Base-by-base conservation (phyloP, 1,140 invertebrate genomes). In the Mya arenaria region DNA sequence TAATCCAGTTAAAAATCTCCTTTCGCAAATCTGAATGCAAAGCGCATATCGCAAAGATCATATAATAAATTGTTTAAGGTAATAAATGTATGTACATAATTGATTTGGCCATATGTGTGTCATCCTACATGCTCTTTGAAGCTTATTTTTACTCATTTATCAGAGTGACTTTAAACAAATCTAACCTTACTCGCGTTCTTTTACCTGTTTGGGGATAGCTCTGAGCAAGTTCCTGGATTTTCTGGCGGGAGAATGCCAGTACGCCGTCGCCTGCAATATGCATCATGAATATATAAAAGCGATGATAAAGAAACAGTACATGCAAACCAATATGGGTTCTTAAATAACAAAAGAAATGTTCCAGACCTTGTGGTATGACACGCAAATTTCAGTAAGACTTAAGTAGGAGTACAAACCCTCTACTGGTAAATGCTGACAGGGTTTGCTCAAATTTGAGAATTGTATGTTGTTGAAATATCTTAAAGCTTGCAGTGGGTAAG, bases 221-320 rank as follows among this genome's bases (percentile, higher is more conserved):
- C 96, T 93, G 62, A 98, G 90, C 34, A 97, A 93, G 87, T 95
- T 94, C 86, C 97, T 93, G 78, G 94, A 94, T 65, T 95, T 91
- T 56, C 94, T 90, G 68, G 94, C 94, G 25, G 94, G 93, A 1
- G 95, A 93, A 87, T 95, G 94, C 94, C 94, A 95, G 87, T 95
- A 94, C 83, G 95, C 92, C 41, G 86, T 85, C 32, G 90, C 88
- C 90, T 91, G 48, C 13, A 69, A 85, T 80, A 82, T n/a, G 36
- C 19, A 32, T 1, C 1, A 25, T 13, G 8, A 3, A 36, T 36
- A 36, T 17, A 41, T 23, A 25, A 4, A 62, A 1, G 17, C 1
- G 2, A 28, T 3, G 23, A 28, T 2, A 4, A 25, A n/a, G 19
- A n/a, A 23, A 23, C 2, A n/a, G 48, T n/a, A n/a, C 25, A 19